Evolutionary conservation across 1,140 invertebrate species (phyloP).

Genomic region (Mycetomoellerius zeteki): DNA sequence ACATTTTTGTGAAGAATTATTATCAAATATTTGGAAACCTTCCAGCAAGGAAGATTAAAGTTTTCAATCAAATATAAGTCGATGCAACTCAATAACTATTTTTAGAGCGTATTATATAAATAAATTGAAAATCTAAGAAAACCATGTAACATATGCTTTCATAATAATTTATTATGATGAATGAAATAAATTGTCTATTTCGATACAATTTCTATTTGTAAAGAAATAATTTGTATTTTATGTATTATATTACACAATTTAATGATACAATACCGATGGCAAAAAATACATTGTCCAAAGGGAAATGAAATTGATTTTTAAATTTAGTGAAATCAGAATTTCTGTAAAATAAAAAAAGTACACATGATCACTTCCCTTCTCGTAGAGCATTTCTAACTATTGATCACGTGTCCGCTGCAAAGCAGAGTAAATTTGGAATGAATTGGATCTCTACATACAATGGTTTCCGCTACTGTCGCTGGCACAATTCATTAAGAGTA

Average conservation of each 20-base stretch:
- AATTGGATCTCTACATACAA: conserved; percentile 52
- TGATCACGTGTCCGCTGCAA: conserved; percentile 70
- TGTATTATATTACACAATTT: neutral
- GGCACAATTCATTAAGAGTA: conserved; percentile 68
- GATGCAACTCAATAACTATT: neutral
- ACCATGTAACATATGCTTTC: neutral
- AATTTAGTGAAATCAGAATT: conserved; percentile 12
- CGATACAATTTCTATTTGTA: neutral
- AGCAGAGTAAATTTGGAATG: conserved; percentile 66
- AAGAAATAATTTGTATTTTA: conserved; percentile 4
- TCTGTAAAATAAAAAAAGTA: conserved; percentile 42
- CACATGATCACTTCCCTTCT: conserved; percentile 46
- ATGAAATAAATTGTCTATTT: neutral
- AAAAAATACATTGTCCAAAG: neutral
- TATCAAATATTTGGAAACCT: conserved; percentile 4
- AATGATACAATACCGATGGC: neutral
- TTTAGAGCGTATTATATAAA: neutral
- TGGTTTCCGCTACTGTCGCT: conserved; percentile 48
- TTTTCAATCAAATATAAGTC: neutral
- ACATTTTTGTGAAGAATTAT: conserved; percentile 20
- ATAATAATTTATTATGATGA: neutral
- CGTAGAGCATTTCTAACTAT: conserved; percentile 63
- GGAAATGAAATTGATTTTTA: conserved; percentile 25
- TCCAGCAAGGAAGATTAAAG: conserved; percentile 33
- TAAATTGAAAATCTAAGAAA: neutral